These are phyloP conservation scores for Eupithecia subfuscata DNA, from an alignment of 2,888 invertebrate genomes.

Conservation along the genomic window DNA sequence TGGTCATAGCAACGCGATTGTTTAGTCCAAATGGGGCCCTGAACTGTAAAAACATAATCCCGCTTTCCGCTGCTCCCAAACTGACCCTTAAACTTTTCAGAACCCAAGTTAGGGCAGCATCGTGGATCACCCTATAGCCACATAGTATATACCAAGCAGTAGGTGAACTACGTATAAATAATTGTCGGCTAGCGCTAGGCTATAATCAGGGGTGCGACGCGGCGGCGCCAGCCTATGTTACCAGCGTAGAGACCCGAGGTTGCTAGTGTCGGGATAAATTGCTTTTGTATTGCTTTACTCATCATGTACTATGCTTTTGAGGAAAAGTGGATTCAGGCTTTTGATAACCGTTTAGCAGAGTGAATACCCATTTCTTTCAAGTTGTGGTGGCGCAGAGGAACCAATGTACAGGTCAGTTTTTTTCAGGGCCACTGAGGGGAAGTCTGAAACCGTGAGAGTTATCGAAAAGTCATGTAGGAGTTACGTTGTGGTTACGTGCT, in stretches of 20 bases:
- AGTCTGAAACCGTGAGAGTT: too few relatives aligned
- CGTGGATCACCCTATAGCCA: background rate
- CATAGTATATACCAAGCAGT: conserved; percentile 16
- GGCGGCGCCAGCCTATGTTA: conserved; percentile 51
- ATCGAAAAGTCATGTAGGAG: too few relatives aligned
- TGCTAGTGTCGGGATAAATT: background rate
- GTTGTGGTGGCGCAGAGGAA: too few relatives aligned
- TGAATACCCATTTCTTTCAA: background rate
- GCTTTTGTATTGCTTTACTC: background rate
- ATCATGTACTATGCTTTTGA: background rate
- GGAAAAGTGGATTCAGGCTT: background rate
- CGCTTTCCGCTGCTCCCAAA: background rate
- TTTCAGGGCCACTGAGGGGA: too few relatives aligned
- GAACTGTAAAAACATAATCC: too few relatives aligned
- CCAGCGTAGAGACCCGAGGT: conserved; percentile 10
- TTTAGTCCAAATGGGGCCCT: too few relatives aligned
- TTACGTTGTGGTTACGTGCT: too few relatives aligned
- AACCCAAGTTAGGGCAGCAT: background rate
- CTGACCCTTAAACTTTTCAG: background rate
- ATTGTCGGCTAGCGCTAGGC: conserved; percentile 47
- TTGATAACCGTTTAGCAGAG: background rate
- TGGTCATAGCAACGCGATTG: too few relatives aligned
- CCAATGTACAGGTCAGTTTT: too few relatives aligned
- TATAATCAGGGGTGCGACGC: conserved; percentile 57
- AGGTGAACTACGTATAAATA: conserved; percentile 39